phyloP scores from a whole-genome alignment of 2,113 vertebrate genomes.

The Hippoglossus stenolepis region DNA sequence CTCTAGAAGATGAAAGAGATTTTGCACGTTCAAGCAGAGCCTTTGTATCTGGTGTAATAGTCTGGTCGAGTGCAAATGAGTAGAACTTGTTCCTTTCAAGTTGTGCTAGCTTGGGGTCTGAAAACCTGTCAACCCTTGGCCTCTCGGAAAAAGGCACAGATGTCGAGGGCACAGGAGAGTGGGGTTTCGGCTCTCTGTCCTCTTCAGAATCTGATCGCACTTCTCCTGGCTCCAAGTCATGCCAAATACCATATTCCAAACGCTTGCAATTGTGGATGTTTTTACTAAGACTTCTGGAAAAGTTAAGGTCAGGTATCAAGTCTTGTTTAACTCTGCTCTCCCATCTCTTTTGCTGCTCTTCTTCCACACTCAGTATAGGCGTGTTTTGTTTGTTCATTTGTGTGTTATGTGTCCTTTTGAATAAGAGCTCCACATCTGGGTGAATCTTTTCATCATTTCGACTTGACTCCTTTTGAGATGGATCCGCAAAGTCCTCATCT shows the following conservation, averaged over 20 bases:
- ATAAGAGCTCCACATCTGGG: constrained; percentile 86
- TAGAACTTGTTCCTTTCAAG: constrained; percentile 97
- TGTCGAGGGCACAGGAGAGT: constrained; percentile 89
- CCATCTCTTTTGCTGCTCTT: constrained; percentile 90
- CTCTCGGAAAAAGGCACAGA: constrained; percentile 91
- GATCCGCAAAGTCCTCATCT: constrained; percentile 85
- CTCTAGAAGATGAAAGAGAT: constrained; percentile 95
- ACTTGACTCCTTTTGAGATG: constrained; percentile 88
- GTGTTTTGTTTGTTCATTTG: constrained; percentile 89
- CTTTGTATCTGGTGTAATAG: constrained; percentile 98
- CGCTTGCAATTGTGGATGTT: constrained; percentile 90
- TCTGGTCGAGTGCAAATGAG: constrained; percentile 95
- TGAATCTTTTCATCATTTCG: constrained; percentile 89
- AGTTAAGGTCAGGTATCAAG: constrained; percentile 87
- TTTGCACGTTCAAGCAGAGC: constrained; percentile 97
- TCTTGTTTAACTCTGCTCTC: constrained; percentile 90
- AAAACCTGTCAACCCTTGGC: constrained; percentile 90
- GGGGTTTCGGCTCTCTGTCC: constrained; percentile 89
- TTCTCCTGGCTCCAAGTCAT: constrained; percentile 96
- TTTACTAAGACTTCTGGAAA: constrained; percentile 88
- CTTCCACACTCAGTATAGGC: constrained; percentile 84
- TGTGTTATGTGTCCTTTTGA: constrained; percentile 85
- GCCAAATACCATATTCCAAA: constrained; percentile 82
- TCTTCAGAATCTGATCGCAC: constrained; percentile 96
- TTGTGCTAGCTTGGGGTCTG: constrained; percentile 90